These are phyloP conservation scores for Nothoprocta pentlandii DNA, from an alignment of 2,113 vertebrate genomes.

Conservation along the genomic window DNA sequence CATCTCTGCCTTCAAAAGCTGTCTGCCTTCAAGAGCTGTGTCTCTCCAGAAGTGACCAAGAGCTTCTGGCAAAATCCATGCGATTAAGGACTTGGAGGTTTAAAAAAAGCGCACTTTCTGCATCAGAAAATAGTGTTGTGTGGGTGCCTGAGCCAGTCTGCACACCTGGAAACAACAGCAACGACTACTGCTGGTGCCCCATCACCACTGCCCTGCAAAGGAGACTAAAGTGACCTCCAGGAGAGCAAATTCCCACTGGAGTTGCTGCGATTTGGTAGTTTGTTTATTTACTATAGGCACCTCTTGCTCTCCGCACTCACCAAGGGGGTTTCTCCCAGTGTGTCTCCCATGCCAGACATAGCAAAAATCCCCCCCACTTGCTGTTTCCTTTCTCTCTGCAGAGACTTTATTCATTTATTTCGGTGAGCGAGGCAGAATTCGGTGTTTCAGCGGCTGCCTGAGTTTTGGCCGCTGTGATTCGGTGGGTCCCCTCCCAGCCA, in stretches of 20 bases:
- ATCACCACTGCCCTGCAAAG: not conserved
- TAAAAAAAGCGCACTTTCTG: not conserved
- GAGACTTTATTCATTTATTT: not conserved
- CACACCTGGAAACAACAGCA: too few relatives aligned
- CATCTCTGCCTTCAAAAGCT: accelerated
- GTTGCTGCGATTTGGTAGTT: too few relatives aligned
- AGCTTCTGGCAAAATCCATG: not conserved
- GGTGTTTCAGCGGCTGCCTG: not conserved
- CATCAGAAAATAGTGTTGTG: accelerated
- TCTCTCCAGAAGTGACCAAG: not conserved
- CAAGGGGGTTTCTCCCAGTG: not conserved
- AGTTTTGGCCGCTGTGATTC: not conserved
- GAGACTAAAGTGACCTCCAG: not conserved
- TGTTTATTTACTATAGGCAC: too few relatives aligned
- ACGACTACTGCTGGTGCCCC: not conserved
- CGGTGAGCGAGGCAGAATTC: not conserved
- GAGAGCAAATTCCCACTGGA: not conserved
- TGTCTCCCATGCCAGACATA: slow-evolving; percentile 54
- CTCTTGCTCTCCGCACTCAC: not conserved
- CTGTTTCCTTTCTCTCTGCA: not conserved
- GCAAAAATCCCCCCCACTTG: slow-evolving; percentile 39
- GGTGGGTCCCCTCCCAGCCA: not conserved
- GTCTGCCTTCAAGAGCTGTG: too few relatives aligned
- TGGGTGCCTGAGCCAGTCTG: not conserved
- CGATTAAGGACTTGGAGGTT: not conserved